These are phyloP conservation scores for Cephus pygmeus DNA, from an alignment of 2,888 invertebrate genomes.

Conservation along the genomic window DNA sequence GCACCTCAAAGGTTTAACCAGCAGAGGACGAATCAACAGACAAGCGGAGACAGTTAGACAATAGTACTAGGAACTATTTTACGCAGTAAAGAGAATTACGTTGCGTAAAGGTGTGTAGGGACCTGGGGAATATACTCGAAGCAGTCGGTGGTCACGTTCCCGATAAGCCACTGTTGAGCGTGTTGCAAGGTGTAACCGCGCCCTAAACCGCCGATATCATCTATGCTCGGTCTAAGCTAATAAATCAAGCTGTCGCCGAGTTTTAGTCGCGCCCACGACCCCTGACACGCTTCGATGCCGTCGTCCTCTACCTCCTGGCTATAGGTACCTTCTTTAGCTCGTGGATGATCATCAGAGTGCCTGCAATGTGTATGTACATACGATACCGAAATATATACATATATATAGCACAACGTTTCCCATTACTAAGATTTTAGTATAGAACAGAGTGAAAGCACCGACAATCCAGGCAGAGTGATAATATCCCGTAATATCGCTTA, in stretches of 20 bases:
- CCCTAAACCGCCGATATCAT: slow-evolving; percentile 32
- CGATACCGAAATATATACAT: background rate
- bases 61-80: background rate
- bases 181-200: slow-evolving; percentile 4
- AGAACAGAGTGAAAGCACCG: background rate
- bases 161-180: background rate
- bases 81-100: background rate
- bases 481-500: slow-evolving; percentile 6
- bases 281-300: slow-evolving; percentile 23
- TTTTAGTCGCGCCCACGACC: slow-evolving; percentile 34
- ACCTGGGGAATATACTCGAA: background rate
- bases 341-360: background rate
- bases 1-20: background rate
- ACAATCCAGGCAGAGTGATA: background rate
- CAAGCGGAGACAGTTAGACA: background rate
- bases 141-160: background rate
- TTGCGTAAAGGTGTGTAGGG: background rate
- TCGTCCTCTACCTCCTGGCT: background rate
- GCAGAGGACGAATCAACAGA: background rate
- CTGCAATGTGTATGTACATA: background rate
- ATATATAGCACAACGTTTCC: background rate
- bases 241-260: slow-evolving; percentile 46
- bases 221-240: slow-evolving; percentile 33
- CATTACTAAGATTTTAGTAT: background rate
- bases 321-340: background rate